Base-by-base conservation (phyloP, 2,888 invertebrate species). In the Thalpophila matura region DNA sequence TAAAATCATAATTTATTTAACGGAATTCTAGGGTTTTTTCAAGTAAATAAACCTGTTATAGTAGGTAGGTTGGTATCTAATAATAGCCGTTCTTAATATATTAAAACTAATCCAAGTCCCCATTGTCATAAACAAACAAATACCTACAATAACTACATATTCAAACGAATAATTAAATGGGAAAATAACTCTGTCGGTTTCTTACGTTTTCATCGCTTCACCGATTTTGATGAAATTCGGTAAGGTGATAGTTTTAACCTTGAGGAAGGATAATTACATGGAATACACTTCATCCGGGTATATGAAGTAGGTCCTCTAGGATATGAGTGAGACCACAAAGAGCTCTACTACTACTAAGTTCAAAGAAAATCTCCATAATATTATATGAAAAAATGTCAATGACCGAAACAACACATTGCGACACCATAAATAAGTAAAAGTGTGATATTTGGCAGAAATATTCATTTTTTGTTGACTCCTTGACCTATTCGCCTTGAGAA, bases 401-500 rank as follows among this genome's bases (percentile, higher is more conserved):
- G 2, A 33, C 20, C 5, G 9, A 24, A 29, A 35, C 26, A 16
- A 40, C 14, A 29, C 3, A 54, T 35, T 27, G 40, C 18, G n/a
- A 7, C 5, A 33, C 1, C 7, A 10, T 24, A 42, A 63, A 59
- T 46, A 22, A 58, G 38, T 58, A 33, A 63, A 58, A 63, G 31
- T 54, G 29, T 45, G 54, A 12, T 59, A 27, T 60, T 59, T 27
- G 14, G 31, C 45, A 59, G 22, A 66, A 16, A 14, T 35, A 45
- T 42, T 0, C n/a, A 0, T 14, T 43, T 29, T 42, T 49, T 42
- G 42, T 49, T n/a, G 40, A n/a, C 40, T 61, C n/a, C 18, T 29
- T 50, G 45, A 65, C 43, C 71, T 42, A 12, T 18, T 45, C 37
- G 22, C 43, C 24, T 70, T 33, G 29, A 50, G 22, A 18, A 29